Evolutionary conservation across 2,797 vertebrate species (phyloP).

Genomic region (Salarias fasciatus): DNA sequence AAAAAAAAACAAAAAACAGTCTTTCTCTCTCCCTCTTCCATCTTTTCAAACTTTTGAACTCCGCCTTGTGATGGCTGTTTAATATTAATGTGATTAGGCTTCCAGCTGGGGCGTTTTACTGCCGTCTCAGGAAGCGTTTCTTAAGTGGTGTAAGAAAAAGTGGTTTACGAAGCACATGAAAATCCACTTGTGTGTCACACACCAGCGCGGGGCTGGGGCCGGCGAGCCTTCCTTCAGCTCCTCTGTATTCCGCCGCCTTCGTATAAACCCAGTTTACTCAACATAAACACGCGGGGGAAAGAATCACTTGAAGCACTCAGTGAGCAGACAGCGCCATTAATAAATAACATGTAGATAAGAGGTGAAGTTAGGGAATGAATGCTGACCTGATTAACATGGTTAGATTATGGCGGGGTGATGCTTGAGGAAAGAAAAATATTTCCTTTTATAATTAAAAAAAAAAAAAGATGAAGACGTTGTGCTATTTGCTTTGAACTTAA

Average conservation of each 20-base stretch:
- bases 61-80: constrained; percentile 22
- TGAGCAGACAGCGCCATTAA: constrained; percentile 42
- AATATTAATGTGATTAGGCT: constrained; percentile 41
- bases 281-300: constrained; percentile 61
- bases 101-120: constrained; percentile 37
- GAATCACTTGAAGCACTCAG: constrained; percentile 67
- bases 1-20: not conserved
- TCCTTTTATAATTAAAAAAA: no score
- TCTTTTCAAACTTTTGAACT: constrained; percentile 32
- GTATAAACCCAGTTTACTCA: constrained; percentile 50
- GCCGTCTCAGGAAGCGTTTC: constrained; percentile 38
- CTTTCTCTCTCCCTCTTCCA: constrained; percentile 10
- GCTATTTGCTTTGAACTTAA: no score
- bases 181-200: constrained; percentile 58
- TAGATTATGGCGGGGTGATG: no score
- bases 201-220: constrained; percentile 3
- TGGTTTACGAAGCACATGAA: constrained; percentile 64
- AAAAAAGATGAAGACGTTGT: no score
- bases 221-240: constrained; percentile 16
- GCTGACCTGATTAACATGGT: not conserved
- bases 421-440: no score
- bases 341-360: constrained; percentile 43
- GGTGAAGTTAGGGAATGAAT: constrained; percentile 12
- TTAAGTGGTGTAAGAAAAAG: constrained; percentile 28
- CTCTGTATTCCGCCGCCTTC: constrained; percentile 30